Evolutionary conservation across 2,113 vertebrate species (phyloP).

Genomic region (Microcebus tavaratra): DNA sequence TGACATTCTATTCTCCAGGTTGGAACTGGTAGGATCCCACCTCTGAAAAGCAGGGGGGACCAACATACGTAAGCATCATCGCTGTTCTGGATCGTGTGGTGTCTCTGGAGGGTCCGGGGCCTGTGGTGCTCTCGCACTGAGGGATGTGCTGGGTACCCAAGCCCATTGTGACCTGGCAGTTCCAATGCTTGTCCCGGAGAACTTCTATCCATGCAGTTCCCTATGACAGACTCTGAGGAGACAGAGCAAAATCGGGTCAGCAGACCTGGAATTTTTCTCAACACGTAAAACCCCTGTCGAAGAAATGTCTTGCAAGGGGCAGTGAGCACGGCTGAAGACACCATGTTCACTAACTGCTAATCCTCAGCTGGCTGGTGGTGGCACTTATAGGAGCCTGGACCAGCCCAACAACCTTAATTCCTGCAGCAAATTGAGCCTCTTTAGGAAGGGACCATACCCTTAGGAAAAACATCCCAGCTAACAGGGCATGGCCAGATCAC

Average conservation of each 20-base stretch:
- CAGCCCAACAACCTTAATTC: neutral
- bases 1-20: neutral
- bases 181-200: constrained; percentile 91
- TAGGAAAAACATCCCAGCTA: neutral
- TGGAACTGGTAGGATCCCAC: neutral
- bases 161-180: constrained; percentile 92
- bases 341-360: no score
- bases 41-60: neutral
- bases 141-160: constrained; percentile 86
- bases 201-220: constrained; percentile 90
- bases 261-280: neutral
- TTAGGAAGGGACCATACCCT: neutral
- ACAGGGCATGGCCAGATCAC: neutral
- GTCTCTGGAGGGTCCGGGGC: constrained; percentile 93
- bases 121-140: constrained; percentile 87
- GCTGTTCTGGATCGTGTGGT: constrained; percentile 98
- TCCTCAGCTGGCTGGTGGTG: neutral
- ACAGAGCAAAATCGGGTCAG: constrained; percentile 51
- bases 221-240: constrained; percentile 82
- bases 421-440: neutral
- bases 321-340: neutral
- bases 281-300: neutral
- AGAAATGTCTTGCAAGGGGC: neutral
- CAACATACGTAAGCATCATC: constrained; percentile 97
- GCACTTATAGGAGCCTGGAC: neutral